phyloP scores from a whole-genome alignment of 2,113 vertebrate species.

The Phylloscopus whistleri region DNA sequence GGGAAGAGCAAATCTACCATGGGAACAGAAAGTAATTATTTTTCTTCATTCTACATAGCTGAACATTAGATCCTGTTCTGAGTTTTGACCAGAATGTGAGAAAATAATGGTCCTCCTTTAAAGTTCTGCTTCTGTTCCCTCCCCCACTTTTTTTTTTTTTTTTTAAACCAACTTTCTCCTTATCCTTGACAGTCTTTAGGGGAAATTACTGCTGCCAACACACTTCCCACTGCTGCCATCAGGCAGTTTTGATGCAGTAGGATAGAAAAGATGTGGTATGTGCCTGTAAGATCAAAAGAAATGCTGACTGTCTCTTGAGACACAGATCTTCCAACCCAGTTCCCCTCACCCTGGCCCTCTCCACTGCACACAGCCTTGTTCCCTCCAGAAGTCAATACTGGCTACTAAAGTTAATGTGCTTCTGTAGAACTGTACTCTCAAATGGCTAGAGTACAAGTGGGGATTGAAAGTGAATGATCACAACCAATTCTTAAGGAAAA shows the following conservation, averaged over 20 bases:
- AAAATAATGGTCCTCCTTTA: background rate
- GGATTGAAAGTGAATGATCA: background rate
- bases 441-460: accelerated
- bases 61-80: background rate
- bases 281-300: background rate
- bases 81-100: background rate
- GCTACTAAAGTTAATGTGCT: background rate
- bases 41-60: background rate
- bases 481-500: background rate
- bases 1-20: background rate
- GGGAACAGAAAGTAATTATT: background rate
- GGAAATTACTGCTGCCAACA: background rate
- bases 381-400: background rate
- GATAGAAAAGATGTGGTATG: background rate
- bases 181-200: background rate
- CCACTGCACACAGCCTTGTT: background rate
- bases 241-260: background rate
- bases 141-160: accelerated
- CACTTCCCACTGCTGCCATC: background rate
- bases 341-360: background rate
- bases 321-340: background rate
- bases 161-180: background rate
- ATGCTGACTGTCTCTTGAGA: background rate
- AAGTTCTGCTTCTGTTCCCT: background rate
- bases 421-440: background rate